Base-by-base conservation (phyloP, 2,888 invertebrate species). In the Harpalus rufipes region DNA sequence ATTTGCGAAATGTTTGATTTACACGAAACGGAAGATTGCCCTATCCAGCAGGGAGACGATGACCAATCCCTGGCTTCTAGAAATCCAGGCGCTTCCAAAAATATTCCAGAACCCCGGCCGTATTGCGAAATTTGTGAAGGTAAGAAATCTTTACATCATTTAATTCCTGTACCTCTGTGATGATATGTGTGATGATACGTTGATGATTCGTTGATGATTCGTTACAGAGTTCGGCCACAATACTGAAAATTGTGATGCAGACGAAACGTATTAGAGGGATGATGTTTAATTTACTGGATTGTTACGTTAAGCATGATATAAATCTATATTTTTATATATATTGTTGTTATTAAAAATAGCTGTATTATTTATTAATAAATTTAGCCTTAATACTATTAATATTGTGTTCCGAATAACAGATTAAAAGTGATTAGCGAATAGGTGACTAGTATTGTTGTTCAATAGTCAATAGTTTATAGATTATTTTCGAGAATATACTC, bases 21-120 rank as follows among this genome's bases (percentile, higher is more conserved):
- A 84, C 99, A 99, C 90, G 98, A 99, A 91, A 99, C 99, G 0
- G 99, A 99, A 91, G 99, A 99, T 90, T 99, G 99, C 90, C 98
- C 98, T 44, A 92, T 94, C 72, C 98, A 98, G 92, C 94, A 94
- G 16, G 93, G 92, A 16, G 93, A 92, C 61, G 94, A 94, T 68
- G 90, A 81, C 83, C 84, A 41, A 85, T 90, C 41, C 88, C 7
- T 12, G 44, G 90, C 81, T 89, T 91, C 88, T 89, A 90, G 86
- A 80, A 87, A 88, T 89, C 83, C 88, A 88, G 88, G 88, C 87
- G 90, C 89, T 89, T 89, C 85, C 87, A 91, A 89, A 89, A 89
- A 85, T 88, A 89, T 59, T 90, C 91, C 89, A 25, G 91, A 91
- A 21, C 93, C 93, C 0, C 92, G 98, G 85, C 95, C 97, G 68